These are phyloP conservation scores for Scomber japonicus DNA, from an alignment of 2,113 vertebrate genomes.

Conservation along the genomic window DNA sequence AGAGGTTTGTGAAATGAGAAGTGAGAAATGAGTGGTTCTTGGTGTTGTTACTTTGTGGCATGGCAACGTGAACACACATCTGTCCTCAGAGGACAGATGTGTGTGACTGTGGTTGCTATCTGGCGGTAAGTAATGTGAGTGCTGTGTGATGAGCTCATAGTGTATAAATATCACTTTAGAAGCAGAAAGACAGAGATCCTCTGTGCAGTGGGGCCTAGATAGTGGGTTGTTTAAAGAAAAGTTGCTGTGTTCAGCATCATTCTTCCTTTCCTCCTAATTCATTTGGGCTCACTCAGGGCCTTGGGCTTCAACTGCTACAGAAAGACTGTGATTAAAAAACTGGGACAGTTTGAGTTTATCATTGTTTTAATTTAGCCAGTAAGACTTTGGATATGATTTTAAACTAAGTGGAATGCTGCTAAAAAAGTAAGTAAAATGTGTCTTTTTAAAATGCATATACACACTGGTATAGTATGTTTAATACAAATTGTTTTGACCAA, in stretches of 20 bases:
- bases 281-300: not conserved
- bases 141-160: slow-evolving; percentile 52
- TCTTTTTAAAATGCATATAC: not conserved
- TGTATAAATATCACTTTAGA: slow-evolving; percentile 54
- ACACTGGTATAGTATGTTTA: not conserved
- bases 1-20: not conserved
- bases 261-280: slow-evolving; percentile 18
- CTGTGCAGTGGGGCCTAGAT: slow-evolving; percentile 17
- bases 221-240: slow-evolving; percentile 24
- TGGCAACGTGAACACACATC: slow-evolving; percentile 17
- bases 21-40: not conserved
- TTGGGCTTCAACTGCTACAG: not conserved
- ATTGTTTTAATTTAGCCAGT: not conserved
- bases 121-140: not conserved
- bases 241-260: slow-evolving; percentile 14
- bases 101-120: not conserved
- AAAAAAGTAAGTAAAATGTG: not conserved
- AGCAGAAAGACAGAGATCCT: slow-evolving; percentile 40
- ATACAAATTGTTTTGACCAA: not conserved
- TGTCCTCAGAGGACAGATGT: slow-evolving; percentile 13
- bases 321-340: slow-evolving; percentile 1
- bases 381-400: not conserved
- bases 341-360: slow-evolving; percentile 24
- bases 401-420: not conserved
- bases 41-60: not conserved